Percentiles rank a stretch among this genome's conserved stretches.
Evolutionary conservation across 2,113 vertebrate species (phyloP).

Genomic region (Pithys albifrons): DNA sequence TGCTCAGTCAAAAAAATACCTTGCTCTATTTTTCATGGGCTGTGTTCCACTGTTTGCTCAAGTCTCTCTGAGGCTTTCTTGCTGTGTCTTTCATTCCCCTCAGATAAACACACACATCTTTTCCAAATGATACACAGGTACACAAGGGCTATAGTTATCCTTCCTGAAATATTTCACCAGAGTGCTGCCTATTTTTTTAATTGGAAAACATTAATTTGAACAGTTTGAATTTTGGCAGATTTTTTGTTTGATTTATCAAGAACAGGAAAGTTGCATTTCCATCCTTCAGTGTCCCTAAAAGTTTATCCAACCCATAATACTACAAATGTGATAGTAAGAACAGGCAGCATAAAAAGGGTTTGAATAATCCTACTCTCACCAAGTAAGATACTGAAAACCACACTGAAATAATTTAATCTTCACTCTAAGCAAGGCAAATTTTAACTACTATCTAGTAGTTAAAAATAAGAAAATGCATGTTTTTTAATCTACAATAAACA

Average conservation of each 20-base stretch:
- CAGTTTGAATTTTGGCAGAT: not conserved
- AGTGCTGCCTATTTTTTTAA: not conserved
- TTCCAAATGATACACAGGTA: not conserved
- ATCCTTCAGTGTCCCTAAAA: not conserved
- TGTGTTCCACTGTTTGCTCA: not conserved
- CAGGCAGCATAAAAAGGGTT: not conserved
- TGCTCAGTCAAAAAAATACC: not conserved
- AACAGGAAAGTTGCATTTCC: not conserved
- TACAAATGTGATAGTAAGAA: not conserved
- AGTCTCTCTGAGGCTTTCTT: not conserved
- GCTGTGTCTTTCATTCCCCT: not conserved
- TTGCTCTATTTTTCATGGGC: accelerated
- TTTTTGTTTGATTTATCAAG: not conserved
- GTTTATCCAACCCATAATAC: not conserved
- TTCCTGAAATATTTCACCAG: not conserved
- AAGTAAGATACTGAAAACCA: not conserved
- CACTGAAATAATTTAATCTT: not conserved
- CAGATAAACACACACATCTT: not conserved
- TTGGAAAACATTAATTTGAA: not conserved
- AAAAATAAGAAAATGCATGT: not conserved
- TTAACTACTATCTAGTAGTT: not conserved
- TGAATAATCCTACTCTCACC: not conserved
- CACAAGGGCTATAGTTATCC: not conserved
- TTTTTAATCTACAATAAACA: not conserved
- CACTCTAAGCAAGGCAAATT: not conserved